phyloP scores from a whole-genome alignment of 2,888 invertebrate species.

The Unio pictorum region DNA sequence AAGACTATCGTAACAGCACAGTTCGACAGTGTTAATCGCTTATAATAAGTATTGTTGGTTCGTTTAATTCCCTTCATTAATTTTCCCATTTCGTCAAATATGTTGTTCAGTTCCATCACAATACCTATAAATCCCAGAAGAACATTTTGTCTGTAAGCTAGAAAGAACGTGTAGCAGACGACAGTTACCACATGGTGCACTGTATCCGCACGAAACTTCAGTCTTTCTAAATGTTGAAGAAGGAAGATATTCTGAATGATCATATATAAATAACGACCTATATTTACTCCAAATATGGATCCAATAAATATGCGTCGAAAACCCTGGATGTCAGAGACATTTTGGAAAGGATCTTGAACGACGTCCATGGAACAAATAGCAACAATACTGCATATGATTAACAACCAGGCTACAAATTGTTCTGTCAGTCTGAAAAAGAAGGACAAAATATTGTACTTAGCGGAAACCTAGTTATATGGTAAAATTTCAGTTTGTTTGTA shows the following conservation, averaged over 20 bases:
- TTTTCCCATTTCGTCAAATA: slow-evolving; percentile 32
- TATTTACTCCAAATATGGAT: slow-evolving; percentile 36
- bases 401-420: slow-evolving; percentile 31
- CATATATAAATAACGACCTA: slow-evolving; percentile 44
- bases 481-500: background rate
- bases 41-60: slow-evolving; percentile 27
- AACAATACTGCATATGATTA: slow-evolving; percentile 26
- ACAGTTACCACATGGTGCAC: slow-evolving; percentile 46
- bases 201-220: slow-evolving; percentile 31
- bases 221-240: slow-evolving; percentile 12
- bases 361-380: slow-evolving; percentile 35
- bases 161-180: slow-evolving; percentile 36
- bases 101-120: slow-evolving; percentile 41
- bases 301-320: slow-evolving; percentile 20
- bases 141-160: slow-evolving; percentile 42
- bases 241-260: slow-evolving; percentile 28
- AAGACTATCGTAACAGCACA: slow-evolving; percentile 36
- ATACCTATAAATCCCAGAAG: slow-evolving; percentile 42
- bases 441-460: no score
- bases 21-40: slow-evolving; percentile 26
- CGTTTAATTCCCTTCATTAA: slow-evolving; percentile 31
- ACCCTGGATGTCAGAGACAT: slow-evolving; percentile 8
- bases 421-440: slow-evolving; percentile 45
- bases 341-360: slow-evolving; percentile 35
- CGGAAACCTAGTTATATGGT: no score